Conservation (phyloP, 2,797 vertebrate genomes). For the Mycteria americana region DNA sequence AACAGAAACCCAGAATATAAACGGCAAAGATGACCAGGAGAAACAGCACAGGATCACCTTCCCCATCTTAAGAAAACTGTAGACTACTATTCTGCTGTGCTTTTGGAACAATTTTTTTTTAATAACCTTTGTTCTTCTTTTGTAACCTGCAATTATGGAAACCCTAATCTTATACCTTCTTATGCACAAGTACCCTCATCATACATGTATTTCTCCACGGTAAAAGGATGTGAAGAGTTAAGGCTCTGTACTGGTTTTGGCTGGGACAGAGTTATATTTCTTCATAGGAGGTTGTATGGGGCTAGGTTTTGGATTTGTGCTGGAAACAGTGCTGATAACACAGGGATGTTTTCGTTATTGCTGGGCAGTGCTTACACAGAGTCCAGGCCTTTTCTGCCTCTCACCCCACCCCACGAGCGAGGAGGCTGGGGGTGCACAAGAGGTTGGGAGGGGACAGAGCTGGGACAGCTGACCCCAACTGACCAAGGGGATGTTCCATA, state of each 20-base stretch:
- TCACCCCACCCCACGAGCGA: fast-evolving
- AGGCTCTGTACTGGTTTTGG: not conserved
- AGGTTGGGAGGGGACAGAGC: not conserved
- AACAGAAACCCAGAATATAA: not conserved
- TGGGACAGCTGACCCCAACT: not conserved
- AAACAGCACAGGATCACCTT: not conserved
- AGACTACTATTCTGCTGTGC: not conserved
- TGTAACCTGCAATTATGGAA: not conserved
- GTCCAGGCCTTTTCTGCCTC: not conserved
- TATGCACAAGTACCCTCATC: not conserved
- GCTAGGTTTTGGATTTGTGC: not conserved
- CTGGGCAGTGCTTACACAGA: not conserved
- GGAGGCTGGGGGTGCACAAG: not conserved
- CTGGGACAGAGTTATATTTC: not conserved
- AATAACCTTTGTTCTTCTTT: not conserved
- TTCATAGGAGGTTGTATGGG: fast-evolving
- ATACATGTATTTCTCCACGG: not conserved
- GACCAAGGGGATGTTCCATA: not conserved
- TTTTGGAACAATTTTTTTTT: not conserved
- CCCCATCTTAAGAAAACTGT: not conserved
- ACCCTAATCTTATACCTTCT: not conserved
- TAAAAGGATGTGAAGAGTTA: not conserved
- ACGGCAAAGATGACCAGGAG: not conserved
- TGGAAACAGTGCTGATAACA: not conserved
- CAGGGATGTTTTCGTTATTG: not conserved